Evolutionary conservation across 1,140 invertebrate species (phyloP), one percentile per base, ranked within the genome.

Genomic region (Meteorus sp.): DNA sequence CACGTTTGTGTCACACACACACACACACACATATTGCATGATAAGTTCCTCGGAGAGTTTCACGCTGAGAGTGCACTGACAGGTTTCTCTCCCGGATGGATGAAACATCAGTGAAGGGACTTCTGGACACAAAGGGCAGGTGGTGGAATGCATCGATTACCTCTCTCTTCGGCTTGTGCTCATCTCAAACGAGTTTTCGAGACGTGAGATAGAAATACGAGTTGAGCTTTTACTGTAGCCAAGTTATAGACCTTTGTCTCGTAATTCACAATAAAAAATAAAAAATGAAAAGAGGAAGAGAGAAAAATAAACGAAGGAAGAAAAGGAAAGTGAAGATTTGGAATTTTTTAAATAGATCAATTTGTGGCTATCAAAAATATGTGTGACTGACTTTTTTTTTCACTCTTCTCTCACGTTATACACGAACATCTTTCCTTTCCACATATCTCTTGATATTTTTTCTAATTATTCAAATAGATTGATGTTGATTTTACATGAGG

Each of bases 121-220:
- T 23, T 29, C 29, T 57, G 50, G 59, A 59, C 48, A 69, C 64
- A 68, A 71, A 64, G 54, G 67, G 67, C 71, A 73, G 70, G 71
- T 73, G 71, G 61, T 70, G 68, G 70, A 73, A 72, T 70, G 68
- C 69, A 70, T 71, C 60, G 69, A 71, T 73, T 69, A 60, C 59
- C 55, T 53, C 44, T 13, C 20, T 19, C 31, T n/a, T n/a, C 62
- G 50, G 48, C 50, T 43, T 41, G 35, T 47, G 54, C 48, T 56
- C 57, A 59, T 64, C 60, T 39, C 8, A 39, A 39, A 11, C 3
- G 35, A 39, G 35, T 39, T 39, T 29, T 5, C 27, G 27, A 29
- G 27, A 29, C 27, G 27, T 31, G 48, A 9, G n/a, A n/a, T n/a
- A n/a, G n/a, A n/a, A n/a, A n/a, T n/a, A n/a, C n/a, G n/a, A n/a